Evolutionary conservation across 2,888 invertebrate species (phyloP).

Genomic region (Ferrisia virgata): DNA sequence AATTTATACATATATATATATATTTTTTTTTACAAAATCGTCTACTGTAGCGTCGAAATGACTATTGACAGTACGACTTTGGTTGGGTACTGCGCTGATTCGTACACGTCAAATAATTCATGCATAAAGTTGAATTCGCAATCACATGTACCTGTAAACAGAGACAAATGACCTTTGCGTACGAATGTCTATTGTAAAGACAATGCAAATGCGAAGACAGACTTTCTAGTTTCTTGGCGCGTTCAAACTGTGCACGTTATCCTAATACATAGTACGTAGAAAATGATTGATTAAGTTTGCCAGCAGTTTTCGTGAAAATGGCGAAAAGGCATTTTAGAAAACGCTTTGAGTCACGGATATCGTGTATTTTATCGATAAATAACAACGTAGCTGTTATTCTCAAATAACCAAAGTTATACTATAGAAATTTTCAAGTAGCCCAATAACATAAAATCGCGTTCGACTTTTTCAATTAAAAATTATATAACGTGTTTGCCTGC

Average conservation of each 20-base stretch:
- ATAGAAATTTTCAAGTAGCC: background rate
- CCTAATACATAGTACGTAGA: too few species aligned
- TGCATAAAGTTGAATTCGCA: background rate
- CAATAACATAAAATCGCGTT: background rate
- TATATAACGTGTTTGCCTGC: background rate
- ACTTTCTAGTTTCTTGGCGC: background rate
- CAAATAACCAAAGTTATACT: background rate
- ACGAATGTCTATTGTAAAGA: background rate
- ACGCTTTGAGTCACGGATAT: slow-evolving; percentile 14
- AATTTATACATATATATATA: background rate
- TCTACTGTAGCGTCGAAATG: background rate
- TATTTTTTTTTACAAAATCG: background rate
- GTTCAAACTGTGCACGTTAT: background rate
- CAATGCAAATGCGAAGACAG: background rate
- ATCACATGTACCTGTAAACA: background rate
- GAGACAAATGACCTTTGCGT: slow-evolving; percentile 12
- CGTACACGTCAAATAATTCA: background rate
- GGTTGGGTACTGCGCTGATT: background rate
- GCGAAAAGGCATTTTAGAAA: background rate
- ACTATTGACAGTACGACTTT: background rate
- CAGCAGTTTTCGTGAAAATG: background rate
- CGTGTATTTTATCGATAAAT: slow-evolving; percentile 3
- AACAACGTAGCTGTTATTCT: background rate
- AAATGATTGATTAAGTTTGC: slow-evolving; percentile 28
- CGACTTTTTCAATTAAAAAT: slow-evolving; percentile 26